Conservation (phyloP, 2,113 vertebrate genomes). For the Tonatia bakeri region DNA sequence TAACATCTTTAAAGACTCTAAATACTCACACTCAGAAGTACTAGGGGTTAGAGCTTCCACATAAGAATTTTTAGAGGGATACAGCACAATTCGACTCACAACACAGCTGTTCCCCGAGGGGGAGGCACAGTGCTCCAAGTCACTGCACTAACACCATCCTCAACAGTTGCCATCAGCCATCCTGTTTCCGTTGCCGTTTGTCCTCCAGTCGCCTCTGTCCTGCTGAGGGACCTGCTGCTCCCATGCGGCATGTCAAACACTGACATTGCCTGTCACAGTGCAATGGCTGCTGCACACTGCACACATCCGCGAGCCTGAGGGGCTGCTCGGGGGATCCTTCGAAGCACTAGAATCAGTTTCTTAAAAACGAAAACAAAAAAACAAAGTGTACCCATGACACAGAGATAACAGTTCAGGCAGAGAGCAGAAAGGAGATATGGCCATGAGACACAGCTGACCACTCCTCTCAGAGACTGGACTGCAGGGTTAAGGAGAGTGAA, state of each 20-base stretch:
- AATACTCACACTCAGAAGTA: not conserved
- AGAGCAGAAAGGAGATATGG: not conserved
- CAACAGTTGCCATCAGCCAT: no score
- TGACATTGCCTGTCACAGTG: accelerated
- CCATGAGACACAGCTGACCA: not conserved
- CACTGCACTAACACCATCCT: not conserved
- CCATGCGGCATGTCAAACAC: not conserved
- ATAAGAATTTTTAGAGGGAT: not conserved
- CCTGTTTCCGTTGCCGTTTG: not conserved
- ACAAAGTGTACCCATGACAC: not conserved
- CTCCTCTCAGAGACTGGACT: not conserved
- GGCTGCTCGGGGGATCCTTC: not conserved
- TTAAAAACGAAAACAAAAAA: not conserved
- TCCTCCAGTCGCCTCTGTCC: not conserved
- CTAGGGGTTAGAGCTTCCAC: not conserved
- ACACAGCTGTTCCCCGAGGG: not conserved
- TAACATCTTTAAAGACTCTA: not conserved
- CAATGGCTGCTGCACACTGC: not conserved
- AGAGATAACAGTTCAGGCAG: not conserved
- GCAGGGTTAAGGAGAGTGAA: not conserved
- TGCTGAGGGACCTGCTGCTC: not conserved
- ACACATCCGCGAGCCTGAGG: not conserved
- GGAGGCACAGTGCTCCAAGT: not conserved
- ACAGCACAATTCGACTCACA: not conserved
- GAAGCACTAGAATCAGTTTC: not conserved